Evolutionary conservation across 2,113 vertebrate genomes (phyloP).

Genomic region (Castor canadensis): DNA sequence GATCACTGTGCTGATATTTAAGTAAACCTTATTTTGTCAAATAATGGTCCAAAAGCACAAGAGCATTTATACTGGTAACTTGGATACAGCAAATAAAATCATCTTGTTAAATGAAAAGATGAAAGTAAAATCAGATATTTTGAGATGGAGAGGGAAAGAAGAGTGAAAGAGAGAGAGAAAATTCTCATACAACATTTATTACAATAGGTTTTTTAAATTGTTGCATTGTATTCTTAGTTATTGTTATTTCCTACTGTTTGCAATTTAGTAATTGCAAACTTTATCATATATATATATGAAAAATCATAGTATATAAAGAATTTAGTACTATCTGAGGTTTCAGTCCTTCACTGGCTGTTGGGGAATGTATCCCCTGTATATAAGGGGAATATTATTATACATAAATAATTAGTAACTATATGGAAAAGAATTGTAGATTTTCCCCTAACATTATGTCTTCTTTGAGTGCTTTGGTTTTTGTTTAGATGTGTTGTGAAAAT

Average conservation of each 20-base stretch:
- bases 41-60: not conserved
- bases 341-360: not conserved
- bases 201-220: not conserved
- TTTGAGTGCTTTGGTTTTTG: not conserved
- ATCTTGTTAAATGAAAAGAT: not conserved
- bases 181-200: not conserved
- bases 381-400: not conserved
- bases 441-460: not conserved
- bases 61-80: not conserved
- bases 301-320: not conserved
- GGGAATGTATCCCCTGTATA: not conserved
- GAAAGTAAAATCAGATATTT: not conserved
- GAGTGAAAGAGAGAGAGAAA: not conserved
- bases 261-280: not conserved
- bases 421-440: not conserved
- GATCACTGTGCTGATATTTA: not conserved
- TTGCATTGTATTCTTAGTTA: not conserved
- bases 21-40: not conserved
- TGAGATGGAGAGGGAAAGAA: not conserved
- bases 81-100: not conserved
- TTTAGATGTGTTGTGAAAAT: not conserved
- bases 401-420: not conserved
- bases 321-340: not conserved
- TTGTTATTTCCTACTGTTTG: not conserved
- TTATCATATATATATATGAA: not conserved